phyloP scores from a whole-genome alignment of 2,797 vertebrate genomes.

The Peromyscus eremicus region DNA sequence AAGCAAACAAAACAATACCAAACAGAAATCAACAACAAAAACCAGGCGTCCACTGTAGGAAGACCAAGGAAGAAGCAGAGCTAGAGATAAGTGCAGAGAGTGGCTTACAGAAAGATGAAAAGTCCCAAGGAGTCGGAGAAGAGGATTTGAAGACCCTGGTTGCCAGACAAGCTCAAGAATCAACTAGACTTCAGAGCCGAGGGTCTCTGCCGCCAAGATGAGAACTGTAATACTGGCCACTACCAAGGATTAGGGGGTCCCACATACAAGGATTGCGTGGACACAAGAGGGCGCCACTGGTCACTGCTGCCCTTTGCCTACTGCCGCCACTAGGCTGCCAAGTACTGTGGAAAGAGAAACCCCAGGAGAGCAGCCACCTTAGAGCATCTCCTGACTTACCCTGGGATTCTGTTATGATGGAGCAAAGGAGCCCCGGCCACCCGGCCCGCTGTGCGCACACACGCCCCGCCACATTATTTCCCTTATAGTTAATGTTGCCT shows the following conservation, averaged over 20 bases:
- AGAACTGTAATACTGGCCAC: not conserved
- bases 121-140: not conserved
- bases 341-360: not conserved
- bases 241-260: too few species aligned
- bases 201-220: not conserved
- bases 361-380: not conserved
- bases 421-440: not conserved
- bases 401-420: not conserved
- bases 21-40: not conserved
- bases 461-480: too few species aligned
- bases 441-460: not conserved
- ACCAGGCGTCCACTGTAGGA: not conserved
- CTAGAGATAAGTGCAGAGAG: not conserved
- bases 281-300: not conserved
- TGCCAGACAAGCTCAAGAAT: not conserved
- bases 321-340: not conserved
- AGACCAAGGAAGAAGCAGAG: not conserved
- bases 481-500: rapidly evolving
- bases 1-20: not conserved
- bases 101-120: not conserved
- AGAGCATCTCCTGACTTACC: not conserved
- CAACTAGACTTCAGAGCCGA: not conserved
- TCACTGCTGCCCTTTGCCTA: not conserved
- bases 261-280: not conserved
- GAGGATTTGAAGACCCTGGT: not conserved